phyloP scores from a whole-genome alignment of 1,140 invertebrate genomes.

The Microvelia longipes region DNA sequence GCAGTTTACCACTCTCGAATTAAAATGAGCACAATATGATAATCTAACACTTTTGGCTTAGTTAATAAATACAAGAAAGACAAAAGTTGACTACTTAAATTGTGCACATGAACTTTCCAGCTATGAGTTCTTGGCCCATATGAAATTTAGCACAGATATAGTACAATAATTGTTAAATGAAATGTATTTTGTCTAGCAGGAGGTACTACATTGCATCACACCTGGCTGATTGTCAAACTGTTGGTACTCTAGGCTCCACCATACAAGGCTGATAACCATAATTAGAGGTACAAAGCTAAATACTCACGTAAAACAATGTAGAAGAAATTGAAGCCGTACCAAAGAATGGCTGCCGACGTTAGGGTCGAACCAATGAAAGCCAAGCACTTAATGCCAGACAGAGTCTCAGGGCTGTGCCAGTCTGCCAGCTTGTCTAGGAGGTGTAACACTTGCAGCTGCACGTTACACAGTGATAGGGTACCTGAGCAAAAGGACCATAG shows the following conservation, averaged over 20 bases:
- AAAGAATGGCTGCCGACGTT: background rate
- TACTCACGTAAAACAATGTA: background rate
- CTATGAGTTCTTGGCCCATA: background rate
- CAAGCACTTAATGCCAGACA: background rate
- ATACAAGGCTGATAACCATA: background rate
- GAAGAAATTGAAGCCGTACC: background rate
- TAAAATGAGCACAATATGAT: too few relatives aligned
- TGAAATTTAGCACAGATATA: too few relatives aligned
- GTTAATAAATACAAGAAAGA: too few relatives aligned
- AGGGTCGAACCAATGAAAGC: background rate
- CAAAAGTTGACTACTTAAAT: too few relatives aligned
- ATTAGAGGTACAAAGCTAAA: background rate
- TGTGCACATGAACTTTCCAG: too few relatives aligned
- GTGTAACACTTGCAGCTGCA: background rate
- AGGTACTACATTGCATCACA: background rate
- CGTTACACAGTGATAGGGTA: background rate
- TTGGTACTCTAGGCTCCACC: background rate
- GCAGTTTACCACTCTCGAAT: too few relatives aligned
- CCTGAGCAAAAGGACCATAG: too few relatives aligned
- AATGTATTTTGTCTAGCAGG: too few relatives aligned
- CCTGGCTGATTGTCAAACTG: background rate
- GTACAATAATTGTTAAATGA: too few relatives aligned
- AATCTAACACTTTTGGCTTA: too few relatives aligned
- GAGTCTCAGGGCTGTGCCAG: background rate
- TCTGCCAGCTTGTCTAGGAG: background rate